phyloP scores from a whole-genome alignment of 2,888 invertebrate genomes.

The Parnassius mnemosyne region DNA sequence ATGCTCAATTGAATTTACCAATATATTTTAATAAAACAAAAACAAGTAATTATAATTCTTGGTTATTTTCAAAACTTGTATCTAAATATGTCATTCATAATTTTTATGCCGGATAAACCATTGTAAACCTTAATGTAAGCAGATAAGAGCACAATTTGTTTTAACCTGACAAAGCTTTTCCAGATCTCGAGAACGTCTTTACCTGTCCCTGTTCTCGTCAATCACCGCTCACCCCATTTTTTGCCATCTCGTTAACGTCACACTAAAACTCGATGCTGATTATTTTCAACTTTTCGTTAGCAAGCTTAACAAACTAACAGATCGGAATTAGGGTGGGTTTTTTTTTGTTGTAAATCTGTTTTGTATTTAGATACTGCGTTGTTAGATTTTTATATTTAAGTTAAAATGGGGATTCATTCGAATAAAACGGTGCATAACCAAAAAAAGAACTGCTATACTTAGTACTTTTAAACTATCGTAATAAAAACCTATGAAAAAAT shows the following conservation, averaged over 20 bases:
- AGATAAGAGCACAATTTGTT: background rate
- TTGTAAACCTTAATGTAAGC: background rate
- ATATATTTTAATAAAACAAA: no score
- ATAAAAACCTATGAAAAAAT: no score
- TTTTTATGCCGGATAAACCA: background rate
- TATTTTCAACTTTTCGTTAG: slow-evolving; percentile 12
- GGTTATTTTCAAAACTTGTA: no score
- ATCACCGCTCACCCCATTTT: slow-evolving; percentile 14
- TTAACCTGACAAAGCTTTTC: background rate
- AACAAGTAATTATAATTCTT: no score
- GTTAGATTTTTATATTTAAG: no score
- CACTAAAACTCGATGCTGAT: slow-evolving; percentile 13
- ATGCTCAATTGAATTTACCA: no score
- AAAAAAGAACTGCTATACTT: no score
- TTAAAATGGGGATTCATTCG: no score
- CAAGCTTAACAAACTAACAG: slow-evolving; percentile 10
- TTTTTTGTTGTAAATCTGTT: slow-evolving; percentile 20
- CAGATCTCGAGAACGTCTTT: background rate
- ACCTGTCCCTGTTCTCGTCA: slow-evolving; percentile 6
- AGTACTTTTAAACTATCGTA: no score
- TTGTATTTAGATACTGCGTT: slow-evolving; percentile 1
- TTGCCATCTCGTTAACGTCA: slow-evolving; percentile 15
- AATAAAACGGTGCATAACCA: no score
- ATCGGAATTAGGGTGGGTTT: slow-evolving; percentile 10
- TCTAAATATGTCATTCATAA: no score